Evolutionary conservation across 1,140 invertebrate species (phyloP), one percentile per base, ranked within the genome.

Genomic region (Oncopodura yosiiana): DNA sequence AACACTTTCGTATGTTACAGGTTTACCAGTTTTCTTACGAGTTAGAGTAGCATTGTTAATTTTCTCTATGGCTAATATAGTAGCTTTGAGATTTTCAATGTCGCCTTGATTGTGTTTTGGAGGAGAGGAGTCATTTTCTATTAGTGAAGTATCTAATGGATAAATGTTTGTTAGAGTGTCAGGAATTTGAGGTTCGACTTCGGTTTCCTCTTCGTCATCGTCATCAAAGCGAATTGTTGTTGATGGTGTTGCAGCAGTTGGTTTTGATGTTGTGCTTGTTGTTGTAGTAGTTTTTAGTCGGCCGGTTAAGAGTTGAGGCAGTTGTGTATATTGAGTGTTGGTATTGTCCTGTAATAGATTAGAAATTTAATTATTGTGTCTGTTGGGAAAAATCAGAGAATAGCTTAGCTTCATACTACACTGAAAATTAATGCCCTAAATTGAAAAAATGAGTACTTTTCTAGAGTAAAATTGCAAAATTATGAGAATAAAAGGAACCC

Each of bases 61-160:
- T 48, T 52, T 51, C 19, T 52, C 42, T 5, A 58, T 58, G 1
- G 56, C 56, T n/a, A 58, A 36, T 18, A 58, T 46, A 4, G 56
- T 50, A 2, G 56, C 56, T 39, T 58, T 50, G 0, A 58, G 18
- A 45, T 36, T 52, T 29, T 58, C 56, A 9, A 12, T 6, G 12
- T 34, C 42, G 29, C 2, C 38, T 29, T 3, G 49, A 36, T 18
- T 49, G 18, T 4, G 38, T 24, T 37, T 19, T 23, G 21, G 30
- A 34, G 6, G 6, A 8, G 14, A 34, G 6, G 6, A 6, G 30
- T 34, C 6, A 34, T 34, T 34, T 34, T 34, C 6, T 34, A 14
- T 14, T 34, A n/a, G n/a, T n/a, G n/a, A n/a, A n/a, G 14, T 14
- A 16, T 19, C 27, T 3, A 18, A 19, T 32, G 18, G 16, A n/a